Conservation (phyloP, 2,797 vertebrate species). For the Psittacula derbiana region DNA sequence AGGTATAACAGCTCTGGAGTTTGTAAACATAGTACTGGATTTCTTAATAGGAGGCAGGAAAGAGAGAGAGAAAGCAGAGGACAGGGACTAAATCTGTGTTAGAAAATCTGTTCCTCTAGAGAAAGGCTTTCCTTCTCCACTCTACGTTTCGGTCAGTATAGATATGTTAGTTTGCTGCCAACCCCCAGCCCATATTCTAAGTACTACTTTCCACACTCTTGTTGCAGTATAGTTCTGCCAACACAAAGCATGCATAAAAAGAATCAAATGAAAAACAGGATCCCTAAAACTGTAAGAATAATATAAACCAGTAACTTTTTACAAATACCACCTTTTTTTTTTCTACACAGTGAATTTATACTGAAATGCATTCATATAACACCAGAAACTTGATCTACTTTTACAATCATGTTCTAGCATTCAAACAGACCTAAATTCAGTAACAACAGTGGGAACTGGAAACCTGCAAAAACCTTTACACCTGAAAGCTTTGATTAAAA, state of each 20-base stretch:
- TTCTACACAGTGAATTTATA: background rate
- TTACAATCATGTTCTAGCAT: background rate
- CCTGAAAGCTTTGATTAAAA: background rate
- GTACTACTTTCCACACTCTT: background rate
- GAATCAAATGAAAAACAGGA: background rate
- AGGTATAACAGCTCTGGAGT: background rate
- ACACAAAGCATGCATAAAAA: background rate
- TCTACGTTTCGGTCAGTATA: accelerated
- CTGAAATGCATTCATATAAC: background rate
- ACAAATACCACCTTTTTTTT: background rate
- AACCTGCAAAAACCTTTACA: background rate
- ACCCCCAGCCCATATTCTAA: background rate
- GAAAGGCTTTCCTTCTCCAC: background rate
- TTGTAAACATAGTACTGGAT: no score
- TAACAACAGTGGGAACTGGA: background rate
- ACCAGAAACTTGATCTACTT: background rate
- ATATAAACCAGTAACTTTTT: background rate
- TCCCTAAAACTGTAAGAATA: background rate
- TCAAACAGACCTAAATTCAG: background rate
- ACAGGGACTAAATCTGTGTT: background rate
- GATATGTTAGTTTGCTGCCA: background rate
- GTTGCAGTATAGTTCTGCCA: background rate
- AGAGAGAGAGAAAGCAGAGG: background rate
- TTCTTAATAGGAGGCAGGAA: background rate
- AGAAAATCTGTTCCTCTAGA: background rate